These are phyloP conservation scores for Taurulus bubalis DNA, from an alignment of 2,113 vertebrate species.

Conservation along the genomic window DNA sequence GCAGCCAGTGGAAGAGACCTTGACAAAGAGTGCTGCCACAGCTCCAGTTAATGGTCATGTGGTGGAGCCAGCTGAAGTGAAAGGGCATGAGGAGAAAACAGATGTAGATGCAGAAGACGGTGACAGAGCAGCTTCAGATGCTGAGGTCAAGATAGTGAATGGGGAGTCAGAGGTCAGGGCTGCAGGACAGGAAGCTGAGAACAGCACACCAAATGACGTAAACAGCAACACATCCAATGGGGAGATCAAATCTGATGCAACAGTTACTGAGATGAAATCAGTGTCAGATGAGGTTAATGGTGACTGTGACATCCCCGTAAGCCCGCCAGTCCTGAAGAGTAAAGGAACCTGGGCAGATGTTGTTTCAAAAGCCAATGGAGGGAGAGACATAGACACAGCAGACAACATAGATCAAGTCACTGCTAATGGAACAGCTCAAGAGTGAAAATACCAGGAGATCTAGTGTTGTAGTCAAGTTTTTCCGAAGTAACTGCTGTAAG, in stretches of 20 bases:
- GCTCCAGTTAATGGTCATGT: conserved; percentile 48
- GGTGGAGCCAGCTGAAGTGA: conserved; percentile 29
- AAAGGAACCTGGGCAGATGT: conserved; percentile 66
- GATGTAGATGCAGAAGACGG: conserved; percentile 9
- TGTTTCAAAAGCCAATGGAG: conserved; percentile 68
- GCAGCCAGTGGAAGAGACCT: conserved; percentile 28
- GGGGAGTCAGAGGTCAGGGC: conserved; percentile 27
- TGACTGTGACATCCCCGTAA: background rate
- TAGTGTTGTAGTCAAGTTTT: conserved; percentile 30
- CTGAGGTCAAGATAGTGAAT: conserved; percentile 31
- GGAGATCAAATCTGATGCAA: conserved; percentile 13
- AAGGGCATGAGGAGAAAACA: conserved; percentile 29
- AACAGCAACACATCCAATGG: conserved; percentile 13
- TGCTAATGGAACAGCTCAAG: conserved; percentile 46
- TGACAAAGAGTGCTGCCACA: background rate
- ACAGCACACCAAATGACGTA: conserved; percentile 1
- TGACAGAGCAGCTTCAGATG: conserved; percentile 24
- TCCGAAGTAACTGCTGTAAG: conserved; percentile 63
- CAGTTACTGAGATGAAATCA: conserved; percentile 1
- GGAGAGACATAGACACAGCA: conserved; percentile 2
- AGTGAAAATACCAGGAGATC: conserved; percentile 40
- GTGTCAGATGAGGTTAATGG: conserved; percentile 40
- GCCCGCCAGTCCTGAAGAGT: conserved; percentile 53
- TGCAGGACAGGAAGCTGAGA: conserved; percentile 19
- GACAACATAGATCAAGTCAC: conserved; percentile 44